These are phyloP conservation scores for Lineus longissimus DNA, from an alignment of 1,140 invertebrate genomes.

Conservation along the genomic window DNA sequence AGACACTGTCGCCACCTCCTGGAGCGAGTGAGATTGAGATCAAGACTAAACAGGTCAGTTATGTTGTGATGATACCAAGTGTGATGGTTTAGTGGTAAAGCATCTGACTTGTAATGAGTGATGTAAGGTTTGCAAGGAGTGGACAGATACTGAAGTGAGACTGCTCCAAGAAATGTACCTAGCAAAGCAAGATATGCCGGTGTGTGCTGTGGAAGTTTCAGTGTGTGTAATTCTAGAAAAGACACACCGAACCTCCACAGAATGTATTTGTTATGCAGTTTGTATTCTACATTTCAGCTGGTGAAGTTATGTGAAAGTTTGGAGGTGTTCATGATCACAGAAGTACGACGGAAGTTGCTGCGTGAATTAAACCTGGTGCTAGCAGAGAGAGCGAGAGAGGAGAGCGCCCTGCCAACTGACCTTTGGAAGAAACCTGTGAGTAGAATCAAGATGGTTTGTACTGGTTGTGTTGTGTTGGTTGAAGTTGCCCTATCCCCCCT, in stretches of 20 bases:
- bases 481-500: not conserved
- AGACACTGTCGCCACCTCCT: constrained; percentile 44
- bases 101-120: too few relatives aligned
- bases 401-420: constrained; percentile 47
- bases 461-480: not conserved
- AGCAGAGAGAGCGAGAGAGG: constrained; percentile 47
- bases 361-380: constrained; percentile 45
- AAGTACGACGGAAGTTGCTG: constrained; percentile 40
- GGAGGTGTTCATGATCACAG: constrained; percentile 47
- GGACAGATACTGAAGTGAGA: too few relatives aligned
- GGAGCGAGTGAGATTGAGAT: constrained; percentile 49
- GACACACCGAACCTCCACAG: too few relatives aligned
- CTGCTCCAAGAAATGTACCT: too few relatives aligned
- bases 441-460: not conserved
- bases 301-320: constrained; percentile 37
- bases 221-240: too few relatives aligned
- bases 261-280: too few relatives aligned
- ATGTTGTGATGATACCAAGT: not conserved
- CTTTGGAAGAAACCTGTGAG: constrained; percentile 52
- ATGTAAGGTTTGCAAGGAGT: too few relatives aligned
- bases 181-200: too few relatives aligned
- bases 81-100: too few relatives aligned
- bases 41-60: constrained; percentile 42
- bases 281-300: constrained; percentile 33
- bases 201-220: too few relatives aligned